These are phyloP conservation scores for Percina caprodes DNA, from an alignment of 2,113 vertebrate genomes.

Conservation along the genomic window DNA sequence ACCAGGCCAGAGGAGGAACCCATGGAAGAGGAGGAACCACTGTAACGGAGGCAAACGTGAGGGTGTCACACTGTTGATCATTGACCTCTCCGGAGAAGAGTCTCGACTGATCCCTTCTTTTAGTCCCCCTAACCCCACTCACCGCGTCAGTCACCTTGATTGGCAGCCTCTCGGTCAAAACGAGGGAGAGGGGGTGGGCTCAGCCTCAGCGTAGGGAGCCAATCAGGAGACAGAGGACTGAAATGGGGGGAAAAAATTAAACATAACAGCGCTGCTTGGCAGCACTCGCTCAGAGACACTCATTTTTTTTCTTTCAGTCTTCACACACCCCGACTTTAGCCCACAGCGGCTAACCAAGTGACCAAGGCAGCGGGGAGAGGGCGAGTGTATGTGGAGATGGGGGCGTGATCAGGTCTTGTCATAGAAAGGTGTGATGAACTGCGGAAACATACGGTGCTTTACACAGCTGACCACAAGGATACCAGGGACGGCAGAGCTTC, in stretches of 20 bases:
- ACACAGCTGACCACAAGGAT: slow-evolving; percentile 59
- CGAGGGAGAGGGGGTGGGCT: slow-evolving; percentile 77
- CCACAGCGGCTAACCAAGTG: slow-evolving; percentile 47
- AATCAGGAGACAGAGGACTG: slow-evolving; percentile 79
- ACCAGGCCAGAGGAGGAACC: slow-evolving; percentile 89
- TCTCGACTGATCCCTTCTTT: slow-evolving; percentile 78
- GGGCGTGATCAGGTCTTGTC: slow-evolving; percentile 30
- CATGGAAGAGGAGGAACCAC: slow-evolving; percentile 92
- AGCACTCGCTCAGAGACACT: slow-evolving; percentile 65
- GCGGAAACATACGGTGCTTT: slow-evolving; percentile 71
- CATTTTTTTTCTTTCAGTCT: slow-evolving; percentile 72
- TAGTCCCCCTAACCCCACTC: slow-evolving; percentile 74
- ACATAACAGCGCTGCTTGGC: slow-evolving; percentile 52
- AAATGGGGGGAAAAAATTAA: slow-evolving; percentile 41
- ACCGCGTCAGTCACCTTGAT: slow-evolving; percentile 76
- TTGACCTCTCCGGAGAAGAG: slow-evolving; percentile 78
- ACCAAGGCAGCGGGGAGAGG: slow-evolving; percentile 27
- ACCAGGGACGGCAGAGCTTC: slow-evolving; percentile 46
- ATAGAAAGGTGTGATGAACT: slow-evolving; percentile 44
- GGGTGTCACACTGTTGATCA: slow-evolving; percentile 62
- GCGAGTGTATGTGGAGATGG: slow-evolving; percentile 40
- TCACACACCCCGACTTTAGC: slow-evolving; percentile 52
- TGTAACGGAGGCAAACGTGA: slow-evolving; percentile 80
- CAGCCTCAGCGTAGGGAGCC: slow-evolving; percentile 79
- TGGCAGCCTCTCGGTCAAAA: slow-evolving; percentile 69